Evolutionary conservation across 2,888 invertebrate genomes (phyloP), one percentile per base, ranked within the genome.

Genomic region (Adineta ricciae): DNA sequence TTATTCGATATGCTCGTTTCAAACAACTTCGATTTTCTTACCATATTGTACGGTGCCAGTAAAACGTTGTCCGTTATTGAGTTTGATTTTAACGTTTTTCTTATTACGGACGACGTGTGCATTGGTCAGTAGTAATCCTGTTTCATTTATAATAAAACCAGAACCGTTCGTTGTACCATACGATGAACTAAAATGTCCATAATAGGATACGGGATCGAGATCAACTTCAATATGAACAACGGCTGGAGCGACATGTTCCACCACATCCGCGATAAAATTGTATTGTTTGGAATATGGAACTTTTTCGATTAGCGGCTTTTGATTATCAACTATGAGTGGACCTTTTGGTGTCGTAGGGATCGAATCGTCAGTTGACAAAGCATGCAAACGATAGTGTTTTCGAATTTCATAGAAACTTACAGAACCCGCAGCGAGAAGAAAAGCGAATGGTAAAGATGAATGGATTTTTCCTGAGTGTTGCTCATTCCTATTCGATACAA

Each of bases 211-310:
- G 7, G 41, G 19, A 1, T 72, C 49, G 14, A 50, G 54, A 32
- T 72, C 50, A 32, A 72, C 41, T 41, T 84, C 84, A 27, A 84
- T 84, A 19, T 84, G 84, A 54, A 84, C 84, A 27, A 84, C 50
- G 8, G 84, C 41, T 11, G 94, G 93, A 1, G 94, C 94, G n/a
- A 94, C 93, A 54, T 93, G 93, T 86, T 95, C 94, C 4, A 96
- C 95, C 24, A 96, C 95, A 90, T 97, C 96, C 27, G 96, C 95
- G 88, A 97, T 94, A 89, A 96, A 96, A 91, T 96, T 97, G 89
- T 92, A 90, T 27, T 86, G 86, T 32, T 86, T 38, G 38, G 85
- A 52, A 72, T 54, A 72, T 50, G 83, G 49, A 83, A 52, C 21
- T 83, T 83, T 83, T 50, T 83, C 83, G 38, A 27, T 5, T 14